These are phyloP conservation scores for Scolopax mira DNA, from an alignment of 2,113 vertebrate genomes.

Conservation along the genomic window DNA sequence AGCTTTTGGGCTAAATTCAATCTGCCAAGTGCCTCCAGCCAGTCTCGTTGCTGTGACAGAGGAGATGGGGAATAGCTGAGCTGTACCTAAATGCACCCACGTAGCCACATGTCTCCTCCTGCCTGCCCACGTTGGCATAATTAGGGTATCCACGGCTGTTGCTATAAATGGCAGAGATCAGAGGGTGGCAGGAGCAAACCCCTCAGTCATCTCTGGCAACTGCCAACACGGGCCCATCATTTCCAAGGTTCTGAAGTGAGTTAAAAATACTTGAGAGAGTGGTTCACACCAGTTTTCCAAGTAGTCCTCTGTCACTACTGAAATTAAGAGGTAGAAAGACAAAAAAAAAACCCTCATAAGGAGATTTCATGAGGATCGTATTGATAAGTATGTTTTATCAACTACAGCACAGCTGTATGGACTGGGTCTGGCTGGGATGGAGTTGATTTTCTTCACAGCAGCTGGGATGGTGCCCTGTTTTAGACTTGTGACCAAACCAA, in stretches of 20 bases:
- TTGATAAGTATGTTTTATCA: background rate
- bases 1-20: background rate
- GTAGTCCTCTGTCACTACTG: background rate
- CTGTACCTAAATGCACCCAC: background rate
- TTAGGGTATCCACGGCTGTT: background rate
- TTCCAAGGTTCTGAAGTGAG: background rate
- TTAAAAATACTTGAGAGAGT: background rate
- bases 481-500: background rate
- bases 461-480: background rate
- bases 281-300: background rate
- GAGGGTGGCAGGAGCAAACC: background rate
- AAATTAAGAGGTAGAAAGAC: slow-evolving; percentile 6
- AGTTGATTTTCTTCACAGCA: background rate
- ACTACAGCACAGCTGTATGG: background rate
- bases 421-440: background rate
- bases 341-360: background rate
- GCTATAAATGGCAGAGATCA: background rate
- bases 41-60: background rate
- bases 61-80: background rate
- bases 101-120: slow-evolving; percentile 16
- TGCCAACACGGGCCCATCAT: background rate
- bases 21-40: background rate
- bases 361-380: background rate
- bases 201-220: background rate
- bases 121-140: background rate